Evolutionary conservation across 1,140 invertebrate genomes (phyloP).

Genomic region (Diorhabda sublineata): DNA sequence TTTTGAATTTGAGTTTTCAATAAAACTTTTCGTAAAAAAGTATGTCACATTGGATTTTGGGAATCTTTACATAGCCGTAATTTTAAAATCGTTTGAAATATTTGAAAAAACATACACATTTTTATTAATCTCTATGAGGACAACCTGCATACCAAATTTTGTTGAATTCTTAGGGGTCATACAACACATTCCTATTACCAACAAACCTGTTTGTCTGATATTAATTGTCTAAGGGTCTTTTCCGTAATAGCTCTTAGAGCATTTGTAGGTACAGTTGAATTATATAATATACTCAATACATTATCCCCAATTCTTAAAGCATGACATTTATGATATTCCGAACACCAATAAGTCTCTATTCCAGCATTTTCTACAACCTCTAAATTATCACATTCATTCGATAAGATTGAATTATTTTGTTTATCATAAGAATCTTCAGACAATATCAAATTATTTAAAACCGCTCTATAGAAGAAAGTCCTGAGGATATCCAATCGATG

Average conservation of each 20-base stretch:
- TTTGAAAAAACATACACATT: too few species aligned
- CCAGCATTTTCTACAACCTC: slow-evolving; percentile 37
- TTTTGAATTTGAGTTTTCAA: too few species aligned
- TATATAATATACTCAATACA: slow-evolving; percentile 65
- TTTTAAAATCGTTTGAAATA: too few species aligned
- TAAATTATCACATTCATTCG: neutral
- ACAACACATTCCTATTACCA: slow-evolving; percentile 42
- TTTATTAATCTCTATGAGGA: too few species aligned
- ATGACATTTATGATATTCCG: slow-evolving; percentile 81
- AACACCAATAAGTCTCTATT: slow-evolving; percentile 75
- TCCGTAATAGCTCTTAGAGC: slow-evolving; percentile 58
- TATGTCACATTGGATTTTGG: too few species aligned
- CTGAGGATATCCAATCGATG: slow-evolving; percentile 65
- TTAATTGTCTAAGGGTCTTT: slow-evolving; percentile 51
- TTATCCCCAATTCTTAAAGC: slow-evolving; percentile 58
- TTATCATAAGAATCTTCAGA: slow-evolving; percentile 26
- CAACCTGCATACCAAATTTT: too few species aligned
- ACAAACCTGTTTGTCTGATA: slow-evolving; percentile 52
- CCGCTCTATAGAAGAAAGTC: slow-evolving; percentile 67
- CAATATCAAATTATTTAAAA: slow-evolving; percentile 30
- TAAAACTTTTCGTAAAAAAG: too few species aligned
- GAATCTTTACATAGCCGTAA: too few species aligned
- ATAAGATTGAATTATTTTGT: slow-evolving; percentile 12
- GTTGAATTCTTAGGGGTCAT: too few species aligned
- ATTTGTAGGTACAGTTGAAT: slow-evolving; percentile 61